Conservation (phyloP, 2,888 invertebrate species). For the Linnaemya tessellans region DNA sequence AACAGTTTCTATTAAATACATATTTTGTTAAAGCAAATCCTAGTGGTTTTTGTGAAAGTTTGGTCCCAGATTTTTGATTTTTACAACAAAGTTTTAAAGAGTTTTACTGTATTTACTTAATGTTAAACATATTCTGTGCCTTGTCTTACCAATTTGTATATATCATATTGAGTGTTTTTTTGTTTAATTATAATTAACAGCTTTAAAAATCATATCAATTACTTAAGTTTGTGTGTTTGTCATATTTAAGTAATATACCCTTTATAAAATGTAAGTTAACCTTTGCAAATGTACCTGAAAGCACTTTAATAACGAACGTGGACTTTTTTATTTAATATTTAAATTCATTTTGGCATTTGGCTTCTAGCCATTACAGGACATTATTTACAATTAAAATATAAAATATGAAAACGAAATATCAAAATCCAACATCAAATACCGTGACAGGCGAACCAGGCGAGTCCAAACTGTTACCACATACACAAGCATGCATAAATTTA, state of each 20-base stretch:
- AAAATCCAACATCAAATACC: slow-evolving; percentile 28
- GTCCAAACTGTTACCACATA: neutral
- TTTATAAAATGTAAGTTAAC: slow-evolving; percentile 6
- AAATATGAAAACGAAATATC: slow-evolving; percentile 35
- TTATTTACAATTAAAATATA: slow-evolving; percentile 44
- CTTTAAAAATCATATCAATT: neutral
- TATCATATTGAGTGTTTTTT: no score
- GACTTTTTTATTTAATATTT: slow-evolving; percentile 25
- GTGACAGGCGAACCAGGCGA: slow-evolving; percentile 8
- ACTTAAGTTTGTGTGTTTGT: neutral
- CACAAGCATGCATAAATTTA: neutral
- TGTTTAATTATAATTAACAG: no score
- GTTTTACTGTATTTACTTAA: no score
- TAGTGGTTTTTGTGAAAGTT: no score
- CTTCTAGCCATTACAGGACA: slow-evolving; percentile 7
- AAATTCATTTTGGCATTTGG: slow-evolving; percentile 16
- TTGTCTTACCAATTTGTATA: no score
- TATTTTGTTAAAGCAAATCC: no score
- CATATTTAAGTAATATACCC: neutral
- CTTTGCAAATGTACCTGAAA: neutral
- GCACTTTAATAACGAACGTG: slow-evolving; percentile 8
- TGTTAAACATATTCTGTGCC: no score
- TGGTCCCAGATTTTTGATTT: no score
- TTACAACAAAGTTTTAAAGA: no score
- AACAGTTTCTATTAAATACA: neutral